Evolutionary conservation across 2,113 vertebrate species (phyloP).

Genomic region (Sialia sialis): DNA sequence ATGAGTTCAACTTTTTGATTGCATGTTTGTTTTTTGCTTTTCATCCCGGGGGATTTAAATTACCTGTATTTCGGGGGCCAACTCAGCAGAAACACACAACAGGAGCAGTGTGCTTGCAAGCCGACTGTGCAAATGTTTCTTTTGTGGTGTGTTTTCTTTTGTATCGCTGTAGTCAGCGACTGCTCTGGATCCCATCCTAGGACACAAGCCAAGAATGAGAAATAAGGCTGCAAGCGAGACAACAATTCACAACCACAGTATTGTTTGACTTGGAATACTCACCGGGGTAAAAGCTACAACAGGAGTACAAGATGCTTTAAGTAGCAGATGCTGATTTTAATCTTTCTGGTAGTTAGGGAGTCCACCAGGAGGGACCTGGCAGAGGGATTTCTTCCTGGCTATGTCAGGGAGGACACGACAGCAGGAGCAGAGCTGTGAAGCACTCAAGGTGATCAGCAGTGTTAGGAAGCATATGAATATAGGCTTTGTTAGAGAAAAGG

Average conservation of each 20-base stretch:
- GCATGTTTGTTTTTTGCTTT: background rate
- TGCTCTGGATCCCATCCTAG: slow-evolving; percentile 22
- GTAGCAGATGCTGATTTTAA: slow-evolving; percentile 36
- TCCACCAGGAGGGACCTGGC: background rate
- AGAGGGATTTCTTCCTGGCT: slow-evolving; percentile 8
- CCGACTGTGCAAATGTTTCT: background rate
- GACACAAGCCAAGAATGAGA: slow-evolving; percentile 39
- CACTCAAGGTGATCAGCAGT: background rate
- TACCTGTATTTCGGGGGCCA: background rate
- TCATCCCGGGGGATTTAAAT: background rate
- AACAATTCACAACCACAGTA: slow-evolving; percentile 21
- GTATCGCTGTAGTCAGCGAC: background rate
- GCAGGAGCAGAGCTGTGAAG: background rate
- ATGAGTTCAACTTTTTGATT: background rate
- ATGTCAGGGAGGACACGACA: background rate
- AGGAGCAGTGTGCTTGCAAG: background rate
- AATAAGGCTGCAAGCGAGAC: slow-evolving; percentile 38
- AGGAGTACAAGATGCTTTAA: slow-evolving; percentile 28
- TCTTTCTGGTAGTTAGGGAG: background rate
- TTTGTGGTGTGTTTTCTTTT: slow-evolving; percentile 17
- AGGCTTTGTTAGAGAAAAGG: slow-evolving; percentile 17
- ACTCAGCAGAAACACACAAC: background rate
- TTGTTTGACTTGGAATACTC: slow-evolving; percentile 43
- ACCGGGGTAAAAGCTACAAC: background rate
- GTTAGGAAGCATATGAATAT: background rate